Base-by-base conservation (phyloP, 2,113 vertebrate species). In the Cynocephalus volans region DNA sequence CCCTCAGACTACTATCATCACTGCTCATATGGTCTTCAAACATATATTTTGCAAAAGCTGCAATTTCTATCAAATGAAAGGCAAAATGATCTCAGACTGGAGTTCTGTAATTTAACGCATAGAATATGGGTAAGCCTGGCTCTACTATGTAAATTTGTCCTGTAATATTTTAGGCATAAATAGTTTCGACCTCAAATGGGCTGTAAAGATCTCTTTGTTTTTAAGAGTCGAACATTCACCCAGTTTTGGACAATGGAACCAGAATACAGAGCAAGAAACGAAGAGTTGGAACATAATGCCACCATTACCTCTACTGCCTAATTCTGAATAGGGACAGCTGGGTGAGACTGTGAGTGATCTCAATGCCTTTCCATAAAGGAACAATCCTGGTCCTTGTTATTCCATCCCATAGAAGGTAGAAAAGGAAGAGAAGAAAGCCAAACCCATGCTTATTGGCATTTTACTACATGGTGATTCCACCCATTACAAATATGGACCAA, bases 391-490 rank as follows among this genome's bases (percentile, higher is more conserved):
- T 8, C 9, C 17, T 70, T 86, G 21, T 36, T 75, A 69, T 6
- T 45, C 9, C 7, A 64, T 48, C 10, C 26, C 45, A 6, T 19
- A 58, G 45, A 82, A 77, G 9, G 1, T 15, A 65, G 7, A 69
- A 64, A 50, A 62, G 4, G 24, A 92, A 79, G 26, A 83, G 58
- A 85, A 83, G 58, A 85, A 87, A 69, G 21, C 3, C 50, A 72
- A 2, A 65, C 2, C 23, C 64, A 41, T 17, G 4, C 1, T 56
- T 1, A 23, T 8, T 62, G n/a, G 4, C 14, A 1, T 28, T 81
- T 15, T 13, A 64, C 24, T 58, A 45, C 14, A 80, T 6, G 80
- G 11, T 67, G 2, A 54, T 60, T 50, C 67, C n/a, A 87, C 12
- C 14, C 33, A 33, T 19, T 84, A 33, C 54, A 84, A 23, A 58